Conservation (phyloP, 2,888 invertebrate genomes). For the Tipula helvola region DNA sequence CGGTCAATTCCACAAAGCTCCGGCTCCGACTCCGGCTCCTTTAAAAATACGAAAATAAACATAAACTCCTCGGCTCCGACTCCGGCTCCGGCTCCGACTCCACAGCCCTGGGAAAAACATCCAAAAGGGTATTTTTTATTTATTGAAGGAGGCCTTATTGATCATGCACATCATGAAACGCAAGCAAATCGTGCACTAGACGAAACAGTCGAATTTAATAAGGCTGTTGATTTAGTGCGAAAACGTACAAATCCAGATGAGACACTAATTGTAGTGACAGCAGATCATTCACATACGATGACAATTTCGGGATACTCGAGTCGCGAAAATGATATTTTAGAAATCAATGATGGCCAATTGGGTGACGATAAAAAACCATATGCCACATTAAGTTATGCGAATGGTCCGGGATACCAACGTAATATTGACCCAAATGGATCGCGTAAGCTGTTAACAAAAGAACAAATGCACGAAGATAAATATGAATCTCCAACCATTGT, state of each 20-base stretch:
- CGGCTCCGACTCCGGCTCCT: no score
- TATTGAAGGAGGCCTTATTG: conserved; percentile 63
- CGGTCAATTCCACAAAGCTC: no score
- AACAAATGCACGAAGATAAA: conserved; percentile 27
- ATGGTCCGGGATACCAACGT: conserved; percentile 46
- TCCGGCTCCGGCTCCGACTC: no score
- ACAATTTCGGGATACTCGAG: conserved; percentile 34
- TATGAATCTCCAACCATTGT: conserved; percentile 40
- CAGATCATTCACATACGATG: conserved; percentile 62
- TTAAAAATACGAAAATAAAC: no score
- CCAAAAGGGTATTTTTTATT: conserved; percentile 61
- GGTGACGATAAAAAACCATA: conserved; percentile 41
- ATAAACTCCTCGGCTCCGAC: no score
- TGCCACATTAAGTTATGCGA: conserved; percentile 49
- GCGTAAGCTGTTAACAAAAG: conserved; percentile 27
- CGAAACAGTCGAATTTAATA: conserved; percentile 67
- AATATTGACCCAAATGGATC: conserved; percentile 34
- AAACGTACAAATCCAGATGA: conserved; percentile 49
- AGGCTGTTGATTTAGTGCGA: conserved; percentile 52
- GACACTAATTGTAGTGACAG: conserved; percentile 67
- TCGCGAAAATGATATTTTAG: conserved; percentile 46
- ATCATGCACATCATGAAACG: conserved; percentile 65
- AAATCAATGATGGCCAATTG: conserved; percentile 36
- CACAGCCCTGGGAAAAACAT: no score
- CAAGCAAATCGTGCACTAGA: conserved; percentile 56